A percentile compares a stretch with the other conserved stretches of the same genome.
Evolutionary conservation across 2,113 vertebrate species (phyloP).

Genomic region (Marmota monax): DNA sequence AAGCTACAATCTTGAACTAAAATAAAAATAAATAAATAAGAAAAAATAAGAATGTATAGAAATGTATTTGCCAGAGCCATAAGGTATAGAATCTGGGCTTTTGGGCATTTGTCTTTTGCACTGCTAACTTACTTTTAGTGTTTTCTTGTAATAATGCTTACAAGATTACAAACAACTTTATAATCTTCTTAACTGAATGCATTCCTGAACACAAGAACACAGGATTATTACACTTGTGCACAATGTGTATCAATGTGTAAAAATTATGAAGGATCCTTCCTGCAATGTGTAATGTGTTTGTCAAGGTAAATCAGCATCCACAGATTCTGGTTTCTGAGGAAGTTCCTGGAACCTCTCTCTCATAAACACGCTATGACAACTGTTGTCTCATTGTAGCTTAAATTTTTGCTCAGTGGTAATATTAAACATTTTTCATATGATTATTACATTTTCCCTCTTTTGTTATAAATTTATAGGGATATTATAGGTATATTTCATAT

Average conservation of each 20-base stretch:
- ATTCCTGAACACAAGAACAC: not conserved
- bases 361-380: not conserved
- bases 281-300: not conserved
- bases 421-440: not conserved
- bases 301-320: not conserved
- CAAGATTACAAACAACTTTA: not conserved
- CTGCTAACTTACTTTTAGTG: not conserved
- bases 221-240: not conserved
- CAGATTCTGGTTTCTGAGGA: not conserved
- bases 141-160: not conserved
- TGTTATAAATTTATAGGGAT: not conserved
- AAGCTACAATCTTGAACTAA: not conserved
- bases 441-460: not conserved
- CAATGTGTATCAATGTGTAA: not conserved
- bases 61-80: not conserved
- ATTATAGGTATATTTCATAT: no score
- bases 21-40: not conserved
- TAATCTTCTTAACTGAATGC: not conserved
- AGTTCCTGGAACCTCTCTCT: no score
- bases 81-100: not conserved
- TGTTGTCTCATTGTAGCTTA: not conserved
- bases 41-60: not conserved
- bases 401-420: not conserved
- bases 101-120: not conserved
- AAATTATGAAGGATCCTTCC: not conserved